Conservation (phyloP, 2,113 vertebrate species). For the Orycteropus afer region DNA sequence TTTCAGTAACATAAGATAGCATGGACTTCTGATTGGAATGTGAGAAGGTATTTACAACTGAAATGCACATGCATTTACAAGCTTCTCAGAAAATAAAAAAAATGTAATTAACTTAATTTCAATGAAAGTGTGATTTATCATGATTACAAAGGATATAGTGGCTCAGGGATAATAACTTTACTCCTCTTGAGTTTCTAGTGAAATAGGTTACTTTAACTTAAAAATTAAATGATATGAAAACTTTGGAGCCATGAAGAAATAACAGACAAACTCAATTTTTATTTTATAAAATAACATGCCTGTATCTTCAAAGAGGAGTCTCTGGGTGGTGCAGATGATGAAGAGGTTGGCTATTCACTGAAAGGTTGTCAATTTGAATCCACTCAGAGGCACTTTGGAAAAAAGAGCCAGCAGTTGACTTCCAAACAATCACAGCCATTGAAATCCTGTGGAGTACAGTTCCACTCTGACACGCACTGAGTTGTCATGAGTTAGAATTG, state of each 20-base stretch:
- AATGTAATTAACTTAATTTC: neutral
- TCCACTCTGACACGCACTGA: neutral
- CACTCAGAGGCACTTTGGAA: neutral
- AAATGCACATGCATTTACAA: neutral
- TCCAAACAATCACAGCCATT: neutral
- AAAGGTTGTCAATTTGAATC: neutral
- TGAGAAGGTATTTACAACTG: neutral
- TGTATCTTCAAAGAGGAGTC: neutral
- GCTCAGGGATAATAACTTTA: neutral
- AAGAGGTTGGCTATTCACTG: neutral
- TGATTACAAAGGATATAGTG: neutral
- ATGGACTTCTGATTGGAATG: neutral
- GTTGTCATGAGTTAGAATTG: neutral
- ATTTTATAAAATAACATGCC: neutral
- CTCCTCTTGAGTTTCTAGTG: neutral
- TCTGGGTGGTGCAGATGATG: neutral
- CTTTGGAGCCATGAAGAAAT: neutral
- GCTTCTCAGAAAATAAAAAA: neutral
- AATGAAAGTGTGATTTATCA: neutral
- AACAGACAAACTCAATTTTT: neutral
- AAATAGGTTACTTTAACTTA: neutral
- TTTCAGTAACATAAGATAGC: fast-evolving
- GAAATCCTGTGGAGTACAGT: neutral
- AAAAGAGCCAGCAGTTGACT: neutral
- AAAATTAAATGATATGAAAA: neutral